These are phyloP conservation scores for Willisornis vidua DNA, from an alignment of 2,113 vertebrate genomes.

Conservation along the genomic window DNA sequence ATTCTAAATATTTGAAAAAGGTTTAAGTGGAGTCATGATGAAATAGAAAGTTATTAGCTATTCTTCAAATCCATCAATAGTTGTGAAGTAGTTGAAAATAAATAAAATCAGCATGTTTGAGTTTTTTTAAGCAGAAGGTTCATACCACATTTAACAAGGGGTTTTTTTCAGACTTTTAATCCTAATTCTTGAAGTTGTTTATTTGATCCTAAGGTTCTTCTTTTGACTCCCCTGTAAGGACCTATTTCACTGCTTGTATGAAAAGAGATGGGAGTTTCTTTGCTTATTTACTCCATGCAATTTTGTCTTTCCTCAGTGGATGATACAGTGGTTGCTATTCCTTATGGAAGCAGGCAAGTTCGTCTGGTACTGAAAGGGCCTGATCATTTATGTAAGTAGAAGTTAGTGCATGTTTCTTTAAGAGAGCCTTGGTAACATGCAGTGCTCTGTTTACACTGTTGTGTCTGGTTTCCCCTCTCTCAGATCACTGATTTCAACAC, in stretches of 20 bases:
- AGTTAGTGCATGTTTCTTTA: background rate
- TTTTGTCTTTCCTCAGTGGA: constrained; percentile 78
- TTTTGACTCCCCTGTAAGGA: background rate
- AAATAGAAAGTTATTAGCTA: background rate
- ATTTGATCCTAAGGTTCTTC: background rate
- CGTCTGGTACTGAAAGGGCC: constrained; percentile 93
- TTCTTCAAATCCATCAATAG: background rate
- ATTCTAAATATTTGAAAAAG: background rate
- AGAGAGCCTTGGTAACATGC: background rate
- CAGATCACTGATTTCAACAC: background rate
- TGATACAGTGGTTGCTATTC: constrained; percentile 88
- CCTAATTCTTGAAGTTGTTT: background rate
- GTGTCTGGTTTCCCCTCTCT: constrained; percentile 18
- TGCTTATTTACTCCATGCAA: background rate
- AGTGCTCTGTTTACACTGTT: background rate
- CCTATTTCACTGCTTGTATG: constrained; percentile 3
- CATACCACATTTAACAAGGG: background rate
- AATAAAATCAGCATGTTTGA: background rate
- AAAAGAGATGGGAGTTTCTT: background rate
- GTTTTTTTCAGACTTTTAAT: background rate
- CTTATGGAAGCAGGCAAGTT: constrained; percentile 92
- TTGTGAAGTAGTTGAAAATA: background rate
- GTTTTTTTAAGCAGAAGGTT: background rate
- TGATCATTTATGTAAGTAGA: constrained; percentile 96
- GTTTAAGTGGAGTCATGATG: background rate